Percentiles rank a stretch among this genome's conserved stretches.
Evolutionary conservation across 2,797 vertebrate species (phyloP).

Genomic region (Pseudocheirus occidentalis): DNA sequence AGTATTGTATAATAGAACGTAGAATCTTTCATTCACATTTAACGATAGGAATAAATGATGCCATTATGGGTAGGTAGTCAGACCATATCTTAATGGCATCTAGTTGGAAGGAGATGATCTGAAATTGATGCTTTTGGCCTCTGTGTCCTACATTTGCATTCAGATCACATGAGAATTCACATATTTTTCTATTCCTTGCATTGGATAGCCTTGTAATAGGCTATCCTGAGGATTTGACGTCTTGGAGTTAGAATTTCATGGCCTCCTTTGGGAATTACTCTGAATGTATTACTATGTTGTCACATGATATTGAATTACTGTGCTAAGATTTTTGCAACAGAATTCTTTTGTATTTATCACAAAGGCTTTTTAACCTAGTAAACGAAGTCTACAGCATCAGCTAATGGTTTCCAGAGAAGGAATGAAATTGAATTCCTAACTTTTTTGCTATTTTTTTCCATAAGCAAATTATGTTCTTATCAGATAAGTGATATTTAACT

Average conservation of each 20-base stretch:
- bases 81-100: conserved; percentile 38
- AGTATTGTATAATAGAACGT: not conserved
- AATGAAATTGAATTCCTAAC: conserved; percentile 16
- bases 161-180: conserved; percentile 48
- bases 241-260: not conserved
- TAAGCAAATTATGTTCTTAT: not conserved
- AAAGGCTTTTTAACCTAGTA: conserved; percentile 49
- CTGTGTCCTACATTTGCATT: conserved; percentile 53
- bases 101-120: conserved; percentile 43
- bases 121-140: conserved; percentile 43
- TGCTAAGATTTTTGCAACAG: conserved; percentile 46
- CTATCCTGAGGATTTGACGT: not conserved
- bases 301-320: not conserved
- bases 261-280: not conserved
- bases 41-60: conserved; percentile 50
- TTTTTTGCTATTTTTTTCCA: not conserved
- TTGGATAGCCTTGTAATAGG: not conserved
- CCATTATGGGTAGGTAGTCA: not conserved
- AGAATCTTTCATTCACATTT: conserved; percentile 36
- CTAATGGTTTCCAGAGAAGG: conserved; percentile 38
- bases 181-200: not conserved
- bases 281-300: not conserved
- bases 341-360: conserved; percentile 54
- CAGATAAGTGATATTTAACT: conserved; percentile 8
- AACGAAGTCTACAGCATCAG: conserved; percentile 26